Evolutionary conservation across 1,140 invertebrate genomes (phyloP), one percentile per base, ranked within the genome.

Genomic region (Lasioglossum baleicum): DNA sequence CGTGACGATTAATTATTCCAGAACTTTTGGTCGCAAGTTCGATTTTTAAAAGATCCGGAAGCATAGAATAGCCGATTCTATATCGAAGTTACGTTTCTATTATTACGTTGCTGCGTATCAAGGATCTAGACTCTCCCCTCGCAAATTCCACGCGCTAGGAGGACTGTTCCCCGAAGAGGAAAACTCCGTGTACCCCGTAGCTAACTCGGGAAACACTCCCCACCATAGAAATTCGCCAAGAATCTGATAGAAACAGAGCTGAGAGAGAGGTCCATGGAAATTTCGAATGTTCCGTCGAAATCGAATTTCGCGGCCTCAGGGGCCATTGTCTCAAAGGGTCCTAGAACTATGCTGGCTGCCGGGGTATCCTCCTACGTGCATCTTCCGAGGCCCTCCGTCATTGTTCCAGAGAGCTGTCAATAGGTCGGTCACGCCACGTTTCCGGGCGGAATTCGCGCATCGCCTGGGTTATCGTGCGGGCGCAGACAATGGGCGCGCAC

Each of bases 401-500:
- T 78, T 84, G 83, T 86, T 82, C 78, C 69, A 31, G 40, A 20
- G 42, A 51, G 69, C 82, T 84, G 80, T 86, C 80, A 84, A 84
- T 75, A 40, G 51, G 5, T 81, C 72, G 82, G 84, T 86, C 84
- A 81, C 82, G 72, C 76, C 75, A 67, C 75, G 75, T 87, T 77
- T 88, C 76, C 66, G 56, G 60, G 65, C 51, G 42, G 63, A 68
- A 80, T 77, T 76, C 75, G 76, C 70, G 76, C 51, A 56, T 65
- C 67, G 35, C 60, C 15, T 80, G 82, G 83, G 81, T 88, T 87
- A 88, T 87, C 61, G 80, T 86, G 82, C 83, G 81, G 61, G 84
- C 83, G 83, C 82, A 83, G 72, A 88, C 85, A 87, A 88, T 83
- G 56, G 67, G 26, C 26, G 6, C 58, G 65, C 86, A 84, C 86